Base-by-base conservation (phyloP, 2,888 invertebrate genomes). In the Volucella inanis region DNA sequence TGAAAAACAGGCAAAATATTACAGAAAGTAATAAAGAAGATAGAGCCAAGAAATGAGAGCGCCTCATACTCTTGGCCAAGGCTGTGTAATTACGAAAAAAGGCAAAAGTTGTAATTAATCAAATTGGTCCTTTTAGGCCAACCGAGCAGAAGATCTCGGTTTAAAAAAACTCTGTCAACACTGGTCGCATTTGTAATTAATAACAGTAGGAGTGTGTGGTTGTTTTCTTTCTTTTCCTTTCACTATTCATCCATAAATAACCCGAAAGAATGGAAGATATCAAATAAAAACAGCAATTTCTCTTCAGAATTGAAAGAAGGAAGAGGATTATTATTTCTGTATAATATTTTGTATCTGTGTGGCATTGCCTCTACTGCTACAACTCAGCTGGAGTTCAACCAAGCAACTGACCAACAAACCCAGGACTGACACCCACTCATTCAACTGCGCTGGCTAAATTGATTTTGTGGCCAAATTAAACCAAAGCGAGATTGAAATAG, bases 391-490 rank as follows among this genome's bases (percentile, higher is more conserved):
- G 70, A 71, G 64, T 18, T 43, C 65, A 9, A 45, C 12, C 71
- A 31, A n/a, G 64, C 71, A 18, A 57, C 11, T 31, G 15, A 50
- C 76, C 54, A 14, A 72, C 31, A 59, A 22, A 22, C 22, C 22
- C 22, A 22, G 22, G 2, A 39, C 61, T 68, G 54, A 43, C 62
- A 67, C 65, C 61, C 77, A 82, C 76, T 52, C 75, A 75, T 39
- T 72, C 61, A 72, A 49, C 76, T 62, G 67, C 47, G 76, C 54
- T 52, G 76, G 68, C 45, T 81, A 81, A 85, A 85, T 85, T 85
- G 85, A 85, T 85, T 85, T 85, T 85, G 85, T 77, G 81, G 85
- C 76, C 81, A 85, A 85, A 85, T 85, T 85, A 85, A 85, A 85
- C 72, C 67, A 81, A 75, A 77, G 50, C 47, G 54, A 41, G 43